Evolutionary conservation across 2,113 vertebrate genomes (phyloP).

Genomic region (Variabilichromis moorii): DNA sequence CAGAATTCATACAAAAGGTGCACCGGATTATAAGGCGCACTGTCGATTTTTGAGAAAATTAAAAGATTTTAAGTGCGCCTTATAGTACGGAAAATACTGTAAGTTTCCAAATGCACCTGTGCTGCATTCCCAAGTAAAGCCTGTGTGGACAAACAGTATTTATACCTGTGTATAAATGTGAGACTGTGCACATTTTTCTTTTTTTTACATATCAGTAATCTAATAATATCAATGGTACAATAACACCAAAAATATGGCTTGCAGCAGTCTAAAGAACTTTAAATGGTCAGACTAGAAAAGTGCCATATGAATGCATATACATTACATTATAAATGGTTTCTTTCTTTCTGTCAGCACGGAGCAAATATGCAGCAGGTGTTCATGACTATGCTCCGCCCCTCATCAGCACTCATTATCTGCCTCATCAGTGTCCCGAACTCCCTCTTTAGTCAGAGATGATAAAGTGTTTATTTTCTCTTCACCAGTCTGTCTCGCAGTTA

Average conservation of each 20-base stretch:
- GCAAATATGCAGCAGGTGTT: not conserved
- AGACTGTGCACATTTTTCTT: not conserved
- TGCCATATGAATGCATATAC: not conserved
- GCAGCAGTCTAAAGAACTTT: not conserved
- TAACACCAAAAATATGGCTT: not conserved
- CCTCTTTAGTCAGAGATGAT: no score
- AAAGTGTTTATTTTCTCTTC: no score
- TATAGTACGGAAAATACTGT: accelerated
- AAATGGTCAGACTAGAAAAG: not conserved
- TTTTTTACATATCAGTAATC: not conserved
- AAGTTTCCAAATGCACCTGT: not conserved
- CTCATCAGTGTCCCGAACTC: no score
- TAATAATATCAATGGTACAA: not conserved
- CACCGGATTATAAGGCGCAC: accelerated
- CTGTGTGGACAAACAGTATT: not conserved
- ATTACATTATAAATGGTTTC: not conserved
- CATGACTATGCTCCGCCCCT: no score
- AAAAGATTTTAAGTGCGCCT: not conserved
- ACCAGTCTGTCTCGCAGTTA: no score
- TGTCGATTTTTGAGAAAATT: not conserved
- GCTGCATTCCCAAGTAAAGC: not conserved
- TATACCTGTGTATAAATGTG: not conserved
- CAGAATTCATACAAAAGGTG: not conserved
- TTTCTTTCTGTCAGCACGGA: not conserved
- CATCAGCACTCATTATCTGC: no score